Evolutionary conservation across 2,797 vertebrate genomes (phyloP).

Genomic region (Numenius phaeopus): DNA sequence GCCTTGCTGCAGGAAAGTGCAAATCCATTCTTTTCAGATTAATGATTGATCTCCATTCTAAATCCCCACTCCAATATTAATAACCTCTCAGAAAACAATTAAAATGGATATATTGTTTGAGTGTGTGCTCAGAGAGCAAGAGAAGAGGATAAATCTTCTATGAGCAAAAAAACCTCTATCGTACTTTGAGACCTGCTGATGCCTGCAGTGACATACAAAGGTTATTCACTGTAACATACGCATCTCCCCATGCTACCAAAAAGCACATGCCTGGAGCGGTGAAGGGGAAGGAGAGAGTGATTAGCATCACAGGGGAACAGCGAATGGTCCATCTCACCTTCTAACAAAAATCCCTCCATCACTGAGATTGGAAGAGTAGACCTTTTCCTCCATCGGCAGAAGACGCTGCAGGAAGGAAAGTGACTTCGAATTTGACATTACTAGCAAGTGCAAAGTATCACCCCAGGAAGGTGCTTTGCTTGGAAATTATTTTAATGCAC

Average conservation of each 20-base stretch:
- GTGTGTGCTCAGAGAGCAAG: not conserved
- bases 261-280: not conserved
- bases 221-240: not conserved
- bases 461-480: not conserved
- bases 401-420: not conserved
- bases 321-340: not conserved
- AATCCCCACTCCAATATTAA: constrained; percentile 34
- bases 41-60: constrained; percentile 34
- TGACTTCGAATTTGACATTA: not conserved
- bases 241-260: not conserved
- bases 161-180: not conserved
- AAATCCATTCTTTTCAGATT: constrained; percentile 11
- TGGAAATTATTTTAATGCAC: not conserved
- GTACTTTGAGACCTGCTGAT: not conserved
- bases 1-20: not conserved
- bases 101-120: constrained; percentile 32
- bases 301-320: not conserved
- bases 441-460: not conserved
- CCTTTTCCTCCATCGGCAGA: not conserved
- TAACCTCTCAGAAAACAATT: constrained; percentile 60
- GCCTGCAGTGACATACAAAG: not conserved
- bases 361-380: not conserved
- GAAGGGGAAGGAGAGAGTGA: not conserved
- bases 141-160: constrained; percentile 19
- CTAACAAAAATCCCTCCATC: not conserved